Conservation (phyloP, 2,113 vertebrate species). For the Stigmatopora nigra region DNA sequence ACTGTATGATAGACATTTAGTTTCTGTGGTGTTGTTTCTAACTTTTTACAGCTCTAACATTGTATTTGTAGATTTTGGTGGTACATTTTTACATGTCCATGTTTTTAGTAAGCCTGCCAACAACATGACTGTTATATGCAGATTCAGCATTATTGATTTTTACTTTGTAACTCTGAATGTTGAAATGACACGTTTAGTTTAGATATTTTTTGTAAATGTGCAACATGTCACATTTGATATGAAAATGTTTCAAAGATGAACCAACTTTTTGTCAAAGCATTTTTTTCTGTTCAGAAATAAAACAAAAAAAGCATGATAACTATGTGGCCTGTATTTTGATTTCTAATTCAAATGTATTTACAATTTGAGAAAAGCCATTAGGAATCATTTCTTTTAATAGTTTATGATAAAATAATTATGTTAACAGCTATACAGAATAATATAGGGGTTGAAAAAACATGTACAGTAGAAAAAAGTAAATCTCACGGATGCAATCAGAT, state of each 20-base stretch:
- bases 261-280: conserved; percentile 78
- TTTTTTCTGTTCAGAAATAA: conserved; percentile 86
- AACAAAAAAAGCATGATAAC: conserved; percentile 86
- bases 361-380: conserved; percentile 25
- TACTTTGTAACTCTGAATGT: conserved; percentile 74
- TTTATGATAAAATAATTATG: conserved; percentile 27
- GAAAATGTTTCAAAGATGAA: conserved; percentile 74
- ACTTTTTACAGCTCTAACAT: conserved; percentile 89
- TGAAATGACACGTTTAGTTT: conserved; percentile 69
- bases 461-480: conserved; percentile 32
- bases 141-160: conserved; percentile 84
- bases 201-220: conserved; percentile 79
- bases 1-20: conserved; percentile 76
- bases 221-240: conserved; percentile 78
- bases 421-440: conserved; percentile 34
- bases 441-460: conserved; percentile 27
- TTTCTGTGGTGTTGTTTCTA: conserved; percentile 87
- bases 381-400: conserved; percentile 42
- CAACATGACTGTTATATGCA: conserved; percentile 85
- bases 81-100: conserved; percentile 78
- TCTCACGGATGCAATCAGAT: conserved; percentile 14
- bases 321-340: conserved; percentile 33
- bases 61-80: conserved; percentile 85
- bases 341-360: conserved; percentile 16
- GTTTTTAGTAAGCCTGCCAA: conserved; percentile 65